phyloP scores from a whole-genome alignment of 37 sponge, comb jelly and placozoan species.

The Geodia barretti region DNA sequence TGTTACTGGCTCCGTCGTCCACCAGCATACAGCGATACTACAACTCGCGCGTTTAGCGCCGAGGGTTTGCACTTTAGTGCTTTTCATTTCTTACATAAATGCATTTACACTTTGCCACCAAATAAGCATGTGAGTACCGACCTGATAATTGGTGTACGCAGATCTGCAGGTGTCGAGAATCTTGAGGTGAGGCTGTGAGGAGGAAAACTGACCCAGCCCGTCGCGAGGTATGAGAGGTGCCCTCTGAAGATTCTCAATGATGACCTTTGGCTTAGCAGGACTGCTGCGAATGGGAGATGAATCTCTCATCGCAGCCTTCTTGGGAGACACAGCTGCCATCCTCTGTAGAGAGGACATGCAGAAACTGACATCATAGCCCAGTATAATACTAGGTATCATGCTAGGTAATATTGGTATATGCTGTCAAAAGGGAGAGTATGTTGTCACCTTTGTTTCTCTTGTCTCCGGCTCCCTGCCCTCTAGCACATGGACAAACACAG shows the following conservation, averaged over 20 bases:
- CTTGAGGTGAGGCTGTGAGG: constrained; percentile 48
- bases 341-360: neutral
- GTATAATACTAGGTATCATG: no score
- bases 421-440: neutral
- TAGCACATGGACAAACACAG: constrained; percentile 65
- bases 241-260: neutral
- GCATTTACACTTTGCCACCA: no score
- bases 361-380: no score
- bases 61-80: no score
- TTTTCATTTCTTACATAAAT: no score
- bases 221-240: constrained; percentile 26
- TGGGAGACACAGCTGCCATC: neutral
- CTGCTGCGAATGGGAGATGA: neutral
- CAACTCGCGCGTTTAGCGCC: no score
- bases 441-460: constrained; percentile 43
- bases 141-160: constrained; percentile 69
- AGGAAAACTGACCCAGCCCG: constrained; percentile 47
- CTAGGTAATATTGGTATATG: neutral
- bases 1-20: no score
- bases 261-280: neutral
- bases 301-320: neutral
- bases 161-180: constrained; percentile 58
- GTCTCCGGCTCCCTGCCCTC: constrained; percentile 61
- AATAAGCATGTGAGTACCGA: no score
- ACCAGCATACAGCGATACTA: no score